A percentile compares a stretch with the other conserved stretches of the same genome.
Evolutionary conservation across 2,113 vertebrate genomes (phyloP).

Genomic region (Azemiops feae): DNA sequence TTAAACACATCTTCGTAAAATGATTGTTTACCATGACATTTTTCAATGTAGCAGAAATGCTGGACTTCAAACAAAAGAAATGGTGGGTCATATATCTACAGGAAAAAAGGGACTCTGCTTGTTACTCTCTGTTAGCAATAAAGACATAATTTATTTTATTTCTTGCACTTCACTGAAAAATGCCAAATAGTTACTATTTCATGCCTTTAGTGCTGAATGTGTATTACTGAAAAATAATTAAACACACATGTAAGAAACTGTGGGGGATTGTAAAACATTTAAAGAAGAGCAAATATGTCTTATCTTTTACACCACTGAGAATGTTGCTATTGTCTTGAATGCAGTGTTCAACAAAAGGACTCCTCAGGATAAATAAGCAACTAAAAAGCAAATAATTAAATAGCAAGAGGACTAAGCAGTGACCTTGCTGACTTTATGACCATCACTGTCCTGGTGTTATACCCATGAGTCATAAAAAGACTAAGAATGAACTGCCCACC

Average conservation of each 20-base stretch:
- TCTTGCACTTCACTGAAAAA: constrained; percentile 79
- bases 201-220: constrained; percentile 72
- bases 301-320: constrained; percentile 65
- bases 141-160: constrained; percentile 75
- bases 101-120: constrained; percentile 65
- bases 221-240: constrained; percentile 57
- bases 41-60: constrained; percentile 51
- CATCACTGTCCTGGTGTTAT: constrained; percentile 47
- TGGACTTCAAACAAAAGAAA: constrained; percentile 38
- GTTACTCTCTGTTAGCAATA: constrained; percentile 72
- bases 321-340: constrained; percentile 74
- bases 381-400: constrained; percentile 48
- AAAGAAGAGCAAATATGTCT: constrained; percentile 54
- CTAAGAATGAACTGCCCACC: constrained; percentile 54
- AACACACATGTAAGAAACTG: constrained; percentile 41
- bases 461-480: constrained; percentile 47
- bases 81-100: constrained; percentile 38
- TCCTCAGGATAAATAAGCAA: constrained; percentile 66
- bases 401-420: constrained; percentile 59
- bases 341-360: constrained; percentile 68
- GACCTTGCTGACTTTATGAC: constrained; percentile 43
- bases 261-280: constrained; percentile 45
- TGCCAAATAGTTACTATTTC: constrained; percentile 76
- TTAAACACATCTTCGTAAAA: constrained; percentile 86
- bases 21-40: neutral